phyloP scores from a whole-genome alignment of 2,888 invertebrate genomes.

The Gisinianus flammeolus region DNA sequence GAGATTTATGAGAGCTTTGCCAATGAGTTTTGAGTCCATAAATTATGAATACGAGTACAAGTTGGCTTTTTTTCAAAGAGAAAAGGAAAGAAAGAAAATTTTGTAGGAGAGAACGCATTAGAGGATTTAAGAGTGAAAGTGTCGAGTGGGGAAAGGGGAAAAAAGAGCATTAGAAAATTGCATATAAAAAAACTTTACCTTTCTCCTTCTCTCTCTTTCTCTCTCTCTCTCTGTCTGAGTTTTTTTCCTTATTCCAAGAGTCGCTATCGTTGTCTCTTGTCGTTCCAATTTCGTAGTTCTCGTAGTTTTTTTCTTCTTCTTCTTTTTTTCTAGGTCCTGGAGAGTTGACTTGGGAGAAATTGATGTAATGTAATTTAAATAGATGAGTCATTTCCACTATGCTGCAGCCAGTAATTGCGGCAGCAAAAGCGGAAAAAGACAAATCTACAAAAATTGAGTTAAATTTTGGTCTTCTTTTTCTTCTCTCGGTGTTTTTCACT shows the following conservation, averaged over 20 bases:
- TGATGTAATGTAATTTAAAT: conserved; percentile 51
- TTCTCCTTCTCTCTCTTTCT: no score
- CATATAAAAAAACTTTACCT: no score
- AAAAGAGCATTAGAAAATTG: no score
- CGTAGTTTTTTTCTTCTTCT: not conserved
- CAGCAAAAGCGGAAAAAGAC: conserved; percentile 73
- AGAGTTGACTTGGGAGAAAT: not conserved
- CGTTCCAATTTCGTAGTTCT: not conserved
- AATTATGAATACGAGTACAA: no score
- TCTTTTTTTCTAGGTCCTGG: not conserved
- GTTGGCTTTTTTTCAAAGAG: no score
- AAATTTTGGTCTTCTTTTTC: conserved; percentile 16
- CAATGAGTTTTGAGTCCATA: no score
- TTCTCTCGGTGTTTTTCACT: not conserved
- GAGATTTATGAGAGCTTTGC: no score
- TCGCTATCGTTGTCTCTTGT: not conserved
- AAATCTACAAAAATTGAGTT: conserved; percentile 63
- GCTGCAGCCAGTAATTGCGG: conserved; percentile 64
- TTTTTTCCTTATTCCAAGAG: not conserved
- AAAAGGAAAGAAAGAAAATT: no score
- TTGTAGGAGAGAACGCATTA: not conserved
- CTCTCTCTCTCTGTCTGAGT: no score
- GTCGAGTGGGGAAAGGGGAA: not conserved
- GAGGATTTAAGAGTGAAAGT: not conserved
- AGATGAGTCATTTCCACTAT: conserved; percentile 68